These are phyloP conservation scores for Onychomys arenicola DNA, from an alignment of 2,797 vertebrate genomes.

Conservation along the genomic window DNA sequence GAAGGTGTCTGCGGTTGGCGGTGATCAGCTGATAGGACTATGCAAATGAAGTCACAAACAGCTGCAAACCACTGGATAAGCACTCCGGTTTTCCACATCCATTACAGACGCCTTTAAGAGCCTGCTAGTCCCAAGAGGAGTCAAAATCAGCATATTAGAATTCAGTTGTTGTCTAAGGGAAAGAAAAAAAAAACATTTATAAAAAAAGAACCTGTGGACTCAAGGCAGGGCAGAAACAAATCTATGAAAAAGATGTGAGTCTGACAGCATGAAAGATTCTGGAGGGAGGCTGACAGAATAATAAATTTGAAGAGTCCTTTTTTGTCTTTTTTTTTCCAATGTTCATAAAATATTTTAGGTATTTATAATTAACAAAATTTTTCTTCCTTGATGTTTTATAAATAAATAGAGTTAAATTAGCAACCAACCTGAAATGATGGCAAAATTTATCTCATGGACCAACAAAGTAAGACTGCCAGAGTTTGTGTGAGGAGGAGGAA, in stretches of 20 bases:
- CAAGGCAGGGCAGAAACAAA: slow-evolving; percentile 70
- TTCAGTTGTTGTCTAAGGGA: slow-evolving; percentile 73
- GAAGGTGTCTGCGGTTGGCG: not conserved
- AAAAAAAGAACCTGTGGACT: slow-evolving; percentile 77
- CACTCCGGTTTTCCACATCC: not conserved
- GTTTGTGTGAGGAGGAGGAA: not conserved
- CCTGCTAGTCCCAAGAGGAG: slow-evolving; percentile 25
- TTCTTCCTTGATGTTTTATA: slow-evolving; percentile 72
- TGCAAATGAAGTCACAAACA: not conserved
- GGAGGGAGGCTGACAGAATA: slow-evolving; percentile 75
- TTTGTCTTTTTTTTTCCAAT: not conserved
- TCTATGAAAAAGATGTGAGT: not conserved
- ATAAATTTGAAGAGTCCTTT: slow-evolving; percentile 79
- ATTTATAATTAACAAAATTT: slow-evolving; percentile 70
- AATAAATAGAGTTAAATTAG: slow-evolving; percentile 48
- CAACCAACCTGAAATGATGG: slow-evolving; percentile 41
- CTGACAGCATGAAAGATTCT: slow-evolving; percentile 72
- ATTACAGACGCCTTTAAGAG: slow-evolving; percentile 63
- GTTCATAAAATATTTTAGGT: slow-evolving; percentile 64
- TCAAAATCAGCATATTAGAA: slow-evolving; percentile 74
- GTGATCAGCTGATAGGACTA: not conserved
- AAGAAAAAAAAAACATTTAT: slow-evolving; percentile 75
- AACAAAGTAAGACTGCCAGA: accelerated
- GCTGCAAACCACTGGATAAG: not conserved
- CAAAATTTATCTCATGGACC: not conserved